Evolutionary conservation across 2,113 vertebrate species (phyloP).

Genomic region (Tetrao urogallus): DNA sequence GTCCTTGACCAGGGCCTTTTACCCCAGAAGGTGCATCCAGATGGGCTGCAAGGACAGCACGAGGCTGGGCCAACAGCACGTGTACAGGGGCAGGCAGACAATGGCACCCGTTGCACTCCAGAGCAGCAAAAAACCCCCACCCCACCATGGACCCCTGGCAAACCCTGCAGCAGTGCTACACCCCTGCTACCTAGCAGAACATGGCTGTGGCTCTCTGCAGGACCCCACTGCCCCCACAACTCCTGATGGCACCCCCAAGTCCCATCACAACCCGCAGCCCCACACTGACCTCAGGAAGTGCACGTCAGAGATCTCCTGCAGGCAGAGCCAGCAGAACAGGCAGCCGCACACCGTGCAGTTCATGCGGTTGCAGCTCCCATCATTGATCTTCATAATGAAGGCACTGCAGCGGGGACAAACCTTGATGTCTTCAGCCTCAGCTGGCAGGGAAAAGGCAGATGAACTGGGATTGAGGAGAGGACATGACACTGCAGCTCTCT

Average conservation of each 20-base stretch:
- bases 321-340: constrained; percentile 92
- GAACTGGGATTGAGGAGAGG: not conserved
- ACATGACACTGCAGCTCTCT: not conserved
- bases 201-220: not conserved
- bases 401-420: constrained; percentile 88
- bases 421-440: constrained; percentile 79
- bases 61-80: rapidly evolving
- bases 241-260: not conserved
- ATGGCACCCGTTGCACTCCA: rapidly evolving
- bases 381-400: constrained; percentile 90
- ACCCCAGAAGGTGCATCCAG: constrained; percentile 92
- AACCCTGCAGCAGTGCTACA: not conserved
- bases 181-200: rapidly evolving
- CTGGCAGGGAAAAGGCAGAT: not conserved
- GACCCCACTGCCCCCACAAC: not conserved
- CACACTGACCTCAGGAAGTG: constrained; percentile 86
- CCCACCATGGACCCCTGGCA: not conserved
- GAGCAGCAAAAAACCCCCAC: not conserved
- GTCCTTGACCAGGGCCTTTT: constrained; percentile 90
- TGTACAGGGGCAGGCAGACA: not conserved
- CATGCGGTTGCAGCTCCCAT: constrained; percentile 91
- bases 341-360: constrained; percentile 89
- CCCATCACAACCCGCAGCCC: not conserved
- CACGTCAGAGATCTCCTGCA: constrained; percentile 89
- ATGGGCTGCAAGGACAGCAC: constrained; percentile 76